Evolutionary conservation across 2,113 vertebrate genomes (phyloP), one percentile per base, ranked within the genome.

Genomic region (Electrona antarctica): DNA sequence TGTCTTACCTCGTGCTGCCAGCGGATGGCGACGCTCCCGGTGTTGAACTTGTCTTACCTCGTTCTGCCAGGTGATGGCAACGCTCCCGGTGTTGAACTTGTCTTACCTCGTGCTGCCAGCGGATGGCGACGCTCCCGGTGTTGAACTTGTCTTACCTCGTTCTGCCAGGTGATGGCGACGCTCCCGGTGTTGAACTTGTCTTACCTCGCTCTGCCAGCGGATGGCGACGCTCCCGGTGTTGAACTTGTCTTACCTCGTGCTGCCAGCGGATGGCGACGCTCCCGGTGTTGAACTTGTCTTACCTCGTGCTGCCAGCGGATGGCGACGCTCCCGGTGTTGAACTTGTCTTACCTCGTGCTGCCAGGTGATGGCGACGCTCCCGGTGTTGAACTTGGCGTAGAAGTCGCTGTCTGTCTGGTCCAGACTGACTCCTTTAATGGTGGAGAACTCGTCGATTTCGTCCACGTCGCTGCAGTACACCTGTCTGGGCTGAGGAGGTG

Each of bases 381-480:
- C 95, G 0, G 94, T 95, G 89, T 88, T 90, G 46, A 96, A 96
- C 72, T 92, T 90, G 29, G 63, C 61, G 45, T 96, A 95, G 91
- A 96, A 96, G 56, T 92, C 65, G 3, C 51, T 48, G 82, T 96
- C 95, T 0, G 21, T 76, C 33, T 90, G 84, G 82, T 94, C 91
- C 76, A 96, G 78, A 64, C 74, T 91, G 47, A 96, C 93, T 0
- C 95, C 95, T 64, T 91, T 95, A 50, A 96, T 91, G 0, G 93
- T 80, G 0, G 93, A 95, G 76, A 96, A 96, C 83, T 96, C 95
- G 0, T 96, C 95, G 0, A 96, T 95, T 83, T 96, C 95, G 80
- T 94, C 87, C 21, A 96, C 92, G 0, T 96, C 95, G 29, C 91
- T 94, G 89, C 95, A 96, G 85, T 96, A 96, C 59, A 96, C 95